Evolutionary conservation across 2,797 vertebrate species (phyloP), one percentile per base, ranked within the genome.

Genomic region (Pelobates cultripes): DNA sequence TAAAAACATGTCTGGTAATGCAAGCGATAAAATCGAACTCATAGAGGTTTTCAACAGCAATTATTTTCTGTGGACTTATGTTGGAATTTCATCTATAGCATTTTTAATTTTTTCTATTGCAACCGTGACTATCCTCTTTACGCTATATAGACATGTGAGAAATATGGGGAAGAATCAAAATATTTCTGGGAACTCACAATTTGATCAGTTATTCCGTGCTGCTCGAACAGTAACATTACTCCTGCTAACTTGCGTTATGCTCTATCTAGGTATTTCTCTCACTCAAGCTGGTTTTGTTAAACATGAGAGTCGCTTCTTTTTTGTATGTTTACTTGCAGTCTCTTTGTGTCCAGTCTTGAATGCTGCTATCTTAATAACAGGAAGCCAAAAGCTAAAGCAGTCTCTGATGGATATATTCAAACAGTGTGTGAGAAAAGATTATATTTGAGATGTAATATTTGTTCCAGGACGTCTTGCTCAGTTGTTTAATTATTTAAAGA

Each of bases 131-230:
- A 72, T 57, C 55, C 55, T 57, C 55, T 12, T 2, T 57, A 1
- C 55, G 1, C 13, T 71, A 5, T 71, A 44, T 14, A 71, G 15
- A 71, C 67, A 69, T 51, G 44, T 47, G n/a, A 71, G 47, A 51
- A 47, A 51, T 43, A 70, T 44, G 28, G n/a, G 44, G 42, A 44
- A 14, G 14, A 70, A 70, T 44, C 42, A 14, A 17, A 17, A 28
- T 47, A 51, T 71, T 3, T 14, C 14, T 47, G 44, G 44, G n/a
- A 71, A 51, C 4, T 44, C 69, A 47, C 44, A 9, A 44, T n/a
- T 70, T 70, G 68, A 70, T 70, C 44, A 71, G 13, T 71, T 71
- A 71, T 71, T 47, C 44, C 41, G n/a, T 42, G 69, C 69, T 10
- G 44, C 44, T 14, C 14, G 14, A 57, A 57, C 55, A 12, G 9